These are phyloP conservation scores for Dendrolimus pini DNA, from an alignment of 2,888 invertebrate genomes.

Conservation along the genomic window DNA sequence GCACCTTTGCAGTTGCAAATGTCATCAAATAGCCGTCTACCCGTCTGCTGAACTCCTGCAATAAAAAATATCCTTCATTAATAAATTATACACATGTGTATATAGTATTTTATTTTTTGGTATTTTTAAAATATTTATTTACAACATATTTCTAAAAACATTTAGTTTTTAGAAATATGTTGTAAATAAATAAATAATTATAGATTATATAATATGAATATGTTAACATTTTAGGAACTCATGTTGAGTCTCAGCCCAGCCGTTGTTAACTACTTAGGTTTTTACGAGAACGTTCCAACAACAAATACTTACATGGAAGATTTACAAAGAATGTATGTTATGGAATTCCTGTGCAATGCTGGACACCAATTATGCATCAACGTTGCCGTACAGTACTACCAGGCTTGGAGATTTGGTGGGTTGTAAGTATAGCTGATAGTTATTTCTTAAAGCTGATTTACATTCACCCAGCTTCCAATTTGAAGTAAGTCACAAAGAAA, in stretches of 20 bases:
- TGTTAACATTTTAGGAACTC: slow-evolving; percentile 34
- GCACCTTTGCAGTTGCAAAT: too few relatives aligned
- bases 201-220: too few relatives aligned
- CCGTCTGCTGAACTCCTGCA: too few relatives aligned
- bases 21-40: too few relatives aligned
- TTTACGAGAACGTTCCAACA: slow-evolving; percentile 38
- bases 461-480: neutral
- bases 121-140: too few relatives aligned
- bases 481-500: too few relatives aligned
- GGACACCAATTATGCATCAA: slow-evolving; percentile 53
- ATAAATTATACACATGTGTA: too few relatives aligned
- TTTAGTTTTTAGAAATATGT: too few relatives aligned
- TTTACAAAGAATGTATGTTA: slow-evolving; percentile 70
- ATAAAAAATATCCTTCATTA: too few relatives aligned
- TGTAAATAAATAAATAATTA: too few relatives aligned
- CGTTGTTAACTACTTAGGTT: slow-evolving; percentile 68
- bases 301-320: slow-evolving; percentile 68
- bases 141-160: too few relatives aligned
- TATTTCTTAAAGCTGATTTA: neutral
- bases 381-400: slow-evolving; percentile 50
- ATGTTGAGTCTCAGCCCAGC: slow-evolving; percentile 58
- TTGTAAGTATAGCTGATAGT: slow-evolving; percentile 30
- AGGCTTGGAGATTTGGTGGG: slow-evolving; percentile 41
- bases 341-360: slow-evolving; percentile 74
- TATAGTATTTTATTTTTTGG: too few relatives aligned